phyloP scores from a whole-genome alignment of 2,797 vertebrate genomes.

The Tauraco hartlaubi region DNA sequence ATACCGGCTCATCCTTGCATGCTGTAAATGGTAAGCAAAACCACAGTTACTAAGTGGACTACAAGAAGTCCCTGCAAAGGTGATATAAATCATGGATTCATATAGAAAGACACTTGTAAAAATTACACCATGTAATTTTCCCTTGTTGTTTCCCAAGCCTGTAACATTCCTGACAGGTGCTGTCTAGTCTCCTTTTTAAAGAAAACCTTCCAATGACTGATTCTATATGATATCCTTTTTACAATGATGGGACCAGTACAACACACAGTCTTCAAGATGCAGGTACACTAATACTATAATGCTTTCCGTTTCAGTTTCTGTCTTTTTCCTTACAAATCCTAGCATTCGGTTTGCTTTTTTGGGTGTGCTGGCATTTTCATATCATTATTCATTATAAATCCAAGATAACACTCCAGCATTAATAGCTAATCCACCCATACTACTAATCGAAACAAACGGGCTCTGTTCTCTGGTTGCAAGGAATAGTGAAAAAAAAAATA shows the following conservation, averaged over 20 bases:
- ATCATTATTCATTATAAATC: background rate
- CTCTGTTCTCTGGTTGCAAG: background rate
- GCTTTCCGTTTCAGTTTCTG: background rate
- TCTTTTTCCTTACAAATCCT: background rate
- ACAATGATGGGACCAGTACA: background rate
- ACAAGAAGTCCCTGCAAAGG: background rate
- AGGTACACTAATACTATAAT: background rate
- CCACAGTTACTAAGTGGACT: background rate
- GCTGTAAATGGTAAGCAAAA: background rate
- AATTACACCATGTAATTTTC: background rate
- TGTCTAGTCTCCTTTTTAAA: background rate
- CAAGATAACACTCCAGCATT: background rate
- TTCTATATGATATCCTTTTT: background rate
- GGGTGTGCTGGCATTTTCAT: background rate
- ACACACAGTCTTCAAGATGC: background rate
- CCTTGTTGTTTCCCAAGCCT: background rate
- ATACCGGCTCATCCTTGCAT: rapidly evolving
- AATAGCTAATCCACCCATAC: background rate
- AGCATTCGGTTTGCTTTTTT: background rate
- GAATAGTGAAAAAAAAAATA: background rate
- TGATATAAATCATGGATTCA: background rate
- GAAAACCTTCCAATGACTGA: background rate
- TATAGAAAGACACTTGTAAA: background rate
- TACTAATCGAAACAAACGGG: background rate
- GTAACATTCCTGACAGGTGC: background rate